Conservation (phyloP, 2,888 invertebrate species). For the Nomada flava region DNA sequence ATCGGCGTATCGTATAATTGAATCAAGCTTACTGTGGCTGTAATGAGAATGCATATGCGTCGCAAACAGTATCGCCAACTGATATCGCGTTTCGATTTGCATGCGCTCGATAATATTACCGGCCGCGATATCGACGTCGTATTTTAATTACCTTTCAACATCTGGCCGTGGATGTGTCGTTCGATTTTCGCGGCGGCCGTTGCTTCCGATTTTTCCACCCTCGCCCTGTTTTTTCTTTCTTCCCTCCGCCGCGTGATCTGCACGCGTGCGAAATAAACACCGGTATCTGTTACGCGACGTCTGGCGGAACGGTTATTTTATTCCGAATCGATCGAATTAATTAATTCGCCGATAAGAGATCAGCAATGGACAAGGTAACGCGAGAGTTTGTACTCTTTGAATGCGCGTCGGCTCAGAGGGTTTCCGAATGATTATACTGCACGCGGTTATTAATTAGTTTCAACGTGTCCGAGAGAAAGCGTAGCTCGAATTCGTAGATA, state of each 20-base stretch:
- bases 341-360: neutral
- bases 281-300: neutral
- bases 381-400: too few species aligned
- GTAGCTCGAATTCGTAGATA: too few species aligned
- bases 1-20: slow-evolving; percentile 57
- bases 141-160: slow-evolving; percentile 42
- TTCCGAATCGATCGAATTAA: slow-evolving; percentile 17
- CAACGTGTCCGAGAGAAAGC: too few species aligned
- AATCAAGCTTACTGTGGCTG: slow-evolving; percentile 52
- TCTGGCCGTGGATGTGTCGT: neutral
- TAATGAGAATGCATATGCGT: slow-evolving; percentile 57
- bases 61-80: slow-evolving; percentile 48
- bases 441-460: too few species aligned
- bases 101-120: slow-evolving; percentile 55
- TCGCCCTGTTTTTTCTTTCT: too few species aligned
- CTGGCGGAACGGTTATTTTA: slow-evolving; percentile 4
- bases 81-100: slow-evolving; percentile 58
- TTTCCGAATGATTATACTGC: too few species aligned
- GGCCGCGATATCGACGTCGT: slow-evolving; percentile 30
- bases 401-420: too few species aligned
- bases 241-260: neutral
- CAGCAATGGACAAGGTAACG: neutral
- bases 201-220: neutral
- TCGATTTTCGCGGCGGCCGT: neutral
- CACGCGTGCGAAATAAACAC: neutral